These are phyloP conservation scores for Scatophagus argus DNA, from an alignment of 2,113 vertebrate species.

Conservation along the genomic window DNA sequence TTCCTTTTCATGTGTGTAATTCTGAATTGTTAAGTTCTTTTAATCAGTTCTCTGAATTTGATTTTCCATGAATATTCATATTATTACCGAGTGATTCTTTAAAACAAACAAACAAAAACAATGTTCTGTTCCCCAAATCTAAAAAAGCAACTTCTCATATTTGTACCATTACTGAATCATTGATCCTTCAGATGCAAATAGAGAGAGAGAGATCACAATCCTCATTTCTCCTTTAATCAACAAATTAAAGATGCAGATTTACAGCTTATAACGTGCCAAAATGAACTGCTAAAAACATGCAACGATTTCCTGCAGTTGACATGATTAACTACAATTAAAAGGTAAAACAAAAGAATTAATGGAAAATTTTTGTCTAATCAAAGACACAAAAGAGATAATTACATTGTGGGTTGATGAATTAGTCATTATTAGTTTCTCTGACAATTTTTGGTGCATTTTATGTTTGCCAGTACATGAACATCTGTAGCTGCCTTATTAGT, in stretches of 20 bases:
- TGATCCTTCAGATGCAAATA: constrained; percentile 62
- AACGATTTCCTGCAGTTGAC: constrained; percentile 31
- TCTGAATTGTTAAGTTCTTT: neutral
- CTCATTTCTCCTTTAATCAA: constrained; percentile 45
- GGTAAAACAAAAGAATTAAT: constrained; percentile 63
- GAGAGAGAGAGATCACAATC: constrained; percentile 33
- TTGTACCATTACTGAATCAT: constrained; percentile 37
- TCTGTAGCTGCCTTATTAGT: constrained; percentile 52
- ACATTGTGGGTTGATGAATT: constrained; percentile 26
- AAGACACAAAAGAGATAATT: constrained; percentile 66
- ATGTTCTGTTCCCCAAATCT: constrained; percentile 5
- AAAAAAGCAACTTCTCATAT: constrained; percentile 36
- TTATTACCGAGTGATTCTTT: neutral
- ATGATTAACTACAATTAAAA: constrained; percentile 64
- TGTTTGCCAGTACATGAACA: constrained; percentile 43
- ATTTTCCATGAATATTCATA: constrained; percentile 53
- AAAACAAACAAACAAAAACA: neutral
- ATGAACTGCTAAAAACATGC: constrained; percentile 13
- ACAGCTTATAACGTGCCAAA: constrained; percentile 46
- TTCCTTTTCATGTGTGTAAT: neutral
- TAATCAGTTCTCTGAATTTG: constrained; percentile 2
- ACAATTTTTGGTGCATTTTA: constrained; percentile 36
- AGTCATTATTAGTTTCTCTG: constrained; percentile 53
- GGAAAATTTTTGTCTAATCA: constrained; percentile 60
- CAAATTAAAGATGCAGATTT: constrained; percentile 69